Evolutionary conservation across 2,113 vertebrate genomes (phyloP), one percentile per base, ranked within the genome.

Genomic region (Aegithalos caudatus): DNA sequence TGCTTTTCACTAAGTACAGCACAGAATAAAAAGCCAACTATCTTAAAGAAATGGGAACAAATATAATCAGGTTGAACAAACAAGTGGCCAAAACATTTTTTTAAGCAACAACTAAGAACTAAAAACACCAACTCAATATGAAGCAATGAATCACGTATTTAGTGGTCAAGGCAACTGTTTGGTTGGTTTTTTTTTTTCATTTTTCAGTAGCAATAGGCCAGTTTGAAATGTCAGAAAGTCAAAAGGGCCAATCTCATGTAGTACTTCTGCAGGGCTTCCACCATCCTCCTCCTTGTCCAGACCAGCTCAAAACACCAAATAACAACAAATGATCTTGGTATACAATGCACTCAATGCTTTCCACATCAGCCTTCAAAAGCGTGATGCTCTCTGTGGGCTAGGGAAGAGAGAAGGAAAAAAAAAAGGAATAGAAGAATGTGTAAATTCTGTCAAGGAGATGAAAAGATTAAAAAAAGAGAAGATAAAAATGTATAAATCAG

Each of bases 351-450:
- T 98, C 98, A 99, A 97, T 98, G 98, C 96, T 98, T 98, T 95
- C 98, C 98, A 96, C 97, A 97, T 57, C 98, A 98, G 94, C 99
- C 99, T 99, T 99, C 99, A 97, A 99, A 99, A 92, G 99, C 99
- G 69, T 98, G 99, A 95, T 99, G 99, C 89, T 99, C 99, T 98
- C 98, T 98, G 66, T 99, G 99, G 79, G 99, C 99, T 99, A 97
- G 92, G 98, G 98, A 62, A 96, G 50, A 98, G 88, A 97, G 88
- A 89, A 69, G 14, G 42, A 2, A 25, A 17, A 12, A 53, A 37
- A 67, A 60, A 61, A 72, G 12, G 11, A 78, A 76, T 17, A 72
- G 53, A 45, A 78, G 11, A 85, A 66, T 4, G 45, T 7, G 27
- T 20, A 81, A 86, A 38, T 12, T 88, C 40, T 58, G 29, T 17